Percentiles rank a stretch among this genome's conserved stretches.
Conservation (phyloP, 2,888 invertebrate species). For the Gryllus longicercus region DNA sequence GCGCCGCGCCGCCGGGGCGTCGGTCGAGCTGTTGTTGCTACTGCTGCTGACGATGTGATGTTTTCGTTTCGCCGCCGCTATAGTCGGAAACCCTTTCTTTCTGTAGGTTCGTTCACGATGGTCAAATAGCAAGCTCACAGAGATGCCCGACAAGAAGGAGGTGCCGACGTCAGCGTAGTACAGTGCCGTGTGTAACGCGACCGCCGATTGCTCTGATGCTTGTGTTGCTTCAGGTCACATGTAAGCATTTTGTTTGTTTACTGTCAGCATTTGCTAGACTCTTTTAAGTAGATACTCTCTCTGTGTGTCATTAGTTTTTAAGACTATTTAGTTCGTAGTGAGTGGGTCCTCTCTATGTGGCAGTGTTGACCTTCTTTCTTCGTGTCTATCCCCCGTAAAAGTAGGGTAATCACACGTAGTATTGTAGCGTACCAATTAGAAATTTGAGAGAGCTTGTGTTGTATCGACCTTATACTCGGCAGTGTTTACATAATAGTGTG, state of each 20-base stretch:
- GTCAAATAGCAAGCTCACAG: background rate
- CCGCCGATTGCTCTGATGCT: conserved; percentile 8
- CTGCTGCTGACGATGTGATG: too few species aligned
- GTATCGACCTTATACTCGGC: background rate
- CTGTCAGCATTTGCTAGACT: conserved; percentile 17
- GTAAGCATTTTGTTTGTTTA: conserved; percentile 11
- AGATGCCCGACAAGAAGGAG: background rate
- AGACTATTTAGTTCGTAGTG: conserved; percentile 10
- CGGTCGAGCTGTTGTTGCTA: too few species aligned
- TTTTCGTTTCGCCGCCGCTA: too few species aligned
- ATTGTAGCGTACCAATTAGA: conserved; percentile 5
- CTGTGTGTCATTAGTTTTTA: conserved; percentile 17
- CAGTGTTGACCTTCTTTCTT: background rate
- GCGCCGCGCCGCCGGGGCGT: too few species aligned
- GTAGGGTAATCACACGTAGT: conserved; percentile 2
- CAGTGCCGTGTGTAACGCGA: conserved; percentile 17
- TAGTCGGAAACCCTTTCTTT: background rate
- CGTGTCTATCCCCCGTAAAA: background rate
- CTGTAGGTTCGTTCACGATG: conserved; percentile 17
- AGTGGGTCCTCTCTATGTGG: background rate
- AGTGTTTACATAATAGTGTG: background rate
- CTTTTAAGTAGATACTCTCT: conserved; percentile 17
- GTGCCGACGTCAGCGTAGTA: conserved; percentile 5
- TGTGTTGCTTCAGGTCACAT: conserved; percentile 17
- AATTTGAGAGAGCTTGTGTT: background rate